phyloP scores from a whole-genome alignment of 2,888 invertebrate species.

The Arenicola marina region DNA sequence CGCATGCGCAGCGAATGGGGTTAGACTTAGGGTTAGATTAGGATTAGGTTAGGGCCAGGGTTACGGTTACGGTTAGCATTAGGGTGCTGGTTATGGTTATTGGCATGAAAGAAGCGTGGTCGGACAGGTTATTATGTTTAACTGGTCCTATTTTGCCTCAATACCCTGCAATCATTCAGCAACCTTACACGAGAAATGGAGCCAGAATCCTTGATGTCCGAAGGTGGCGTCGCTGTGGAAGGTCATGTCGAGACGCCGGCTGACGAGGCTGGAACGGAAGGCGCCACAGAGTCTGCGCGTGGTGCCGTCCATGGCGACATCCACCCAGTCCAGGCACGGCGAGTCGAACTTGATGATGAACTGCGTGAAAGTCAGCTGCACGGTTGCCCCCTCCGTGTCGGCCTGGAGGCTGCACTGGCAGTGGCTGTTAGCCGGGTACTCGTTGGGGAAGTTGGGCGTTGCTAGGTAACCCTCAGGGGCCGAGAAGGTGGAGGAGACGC shows the following conservation, averaged over 20 bases:
- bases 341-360: conserved; percentile 29
- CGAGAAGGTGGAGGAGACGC: conserved; percentile 34
- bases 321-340: conserved; percentile 31
- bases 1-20: no score
- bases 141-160: no score
- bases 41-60: no score
- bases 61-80: no score
- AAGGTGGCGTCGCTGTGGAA: conserved; percentile 28
- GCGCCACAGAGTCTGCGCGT: conserved; percentile 27
- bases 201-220: conserved; percentile 32
- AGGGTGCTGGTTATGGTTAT: no score
- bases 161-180: no score
- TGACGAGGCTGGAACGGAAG: conserved; percentile 20
- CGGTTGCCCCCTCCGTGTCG: not conserved
- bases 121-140: no score
- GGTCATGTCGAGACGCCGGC: conserved; percentile 14
- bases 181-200: conserved; percentile 20
- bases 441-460: conserved; percentile 50
- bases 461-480: conserved; percentile 47
- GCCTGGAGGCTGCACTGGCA: conserved; percentile 21
- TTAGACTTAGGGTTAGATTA: no score
- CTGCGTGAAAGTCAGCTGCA: conserved; percentile 23
- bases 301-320: conserved; percentile 15
- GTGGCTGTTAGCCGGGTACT: conserved; percentile 35
- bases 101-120: no score